Evolutionary conservation across 2,113 vertebrate genomes (phyloP).

Genomic region (Papio anubis): DNA sequence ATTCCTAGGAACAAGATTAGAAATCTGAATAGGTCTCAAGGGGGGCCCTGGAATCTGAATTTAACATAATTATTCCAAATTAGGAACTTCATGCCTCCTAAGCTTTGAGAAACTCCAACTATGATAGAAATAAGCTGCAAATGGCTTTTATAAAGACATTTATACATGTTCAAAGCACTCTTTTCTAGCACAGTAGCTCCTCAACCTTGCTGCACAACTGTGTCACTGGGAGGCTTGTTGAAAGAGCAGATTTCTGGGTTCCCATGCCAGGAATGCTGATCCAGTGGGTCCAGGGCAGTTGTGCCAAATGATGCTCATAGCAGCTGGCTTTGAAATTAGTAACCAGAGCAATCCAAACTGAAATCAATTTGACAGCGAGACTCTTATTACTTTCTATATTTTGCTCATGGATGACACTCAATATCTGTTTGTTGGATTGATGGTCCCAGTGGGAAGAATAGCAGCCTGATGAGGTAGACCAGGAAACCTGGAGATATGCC

Average conservation of each 20-base stretch:
- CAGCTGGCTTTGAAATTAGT: not conserved
- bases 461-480: not conserved
- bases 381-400: not conserved
- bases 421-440: not conserved
- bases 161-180: not conserved
- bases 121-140: not conserved
- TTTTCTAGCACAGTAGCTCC: not conserved
- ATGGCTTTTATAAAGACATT: not conserved
- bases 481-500: not conserved
- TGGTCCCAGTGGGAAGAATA: not conserved
- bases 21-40: not conserved
- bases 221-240: not conserved
- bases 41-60: not conserved
- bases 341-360: not conserved
- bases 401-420: not conserved
- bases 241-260: not conserved
- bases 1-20: not conserved
- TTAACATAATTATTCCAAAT: not conserved
- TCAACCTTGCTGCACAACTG: not conserved
- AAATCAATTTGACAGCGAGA: not conserved
- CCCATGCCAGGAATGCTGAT: not conserved
- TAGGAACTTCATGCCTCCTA: accelerated
- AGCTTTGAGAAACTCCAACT: not conserved
- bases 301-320: not conserved
- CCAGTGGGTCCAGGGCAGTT: not conserved